Percentiles rank a stretch among this genome's conserved stretches.
Conservation (phyloP, 2,888 invertebrate species). For the Drosophila sordidula region DNA sequence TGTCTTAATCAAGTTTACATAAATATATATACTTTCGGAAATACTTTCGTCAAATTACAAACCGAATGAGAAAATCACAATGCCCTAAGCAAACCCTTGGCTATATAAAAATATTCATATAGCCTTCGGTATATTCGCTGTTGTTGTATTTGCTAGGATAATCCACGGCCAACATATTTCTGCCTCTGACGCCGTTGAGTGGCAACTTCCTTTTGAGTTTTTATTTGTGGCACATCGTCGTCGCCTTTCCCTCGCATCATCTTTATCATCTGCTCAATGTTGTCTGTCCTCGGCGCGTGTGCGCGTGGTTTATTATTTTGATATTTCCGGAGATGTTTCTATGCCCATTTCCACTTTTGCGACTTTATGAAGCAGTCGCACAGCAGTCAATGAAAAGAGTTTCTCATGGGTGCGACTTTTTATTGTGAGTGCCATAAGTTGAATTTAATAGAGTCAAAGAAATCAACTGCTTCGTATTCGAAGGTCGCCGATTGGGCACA, state of each 20-base stretch:
- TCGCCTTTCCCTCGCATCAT: conserved; percentile 35
- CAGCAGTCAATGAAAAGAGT: conserved; percentile 44
- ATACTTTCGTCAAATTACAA: background rate
- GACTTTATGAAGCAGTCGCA: conserved; percentile 4
- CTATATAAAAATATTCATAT: conserved; percentile 5
- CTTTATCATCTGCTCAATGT: conserved; percentile 37
- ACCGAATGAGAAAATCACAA: rapidly evolving
- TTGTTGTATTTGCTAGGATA: conserved; percentile 43
- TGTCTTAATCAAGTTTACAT: background rate
- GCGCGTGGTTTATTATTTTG: conserved; percentile 63
- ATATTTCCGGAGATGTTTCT: conserved; percentile 65
- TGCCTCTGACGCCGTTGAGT: conserved; percentile 57
- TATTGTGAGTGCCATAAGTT: conserved; percentile 25
- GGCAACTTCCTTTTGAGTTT: conserved; percentile 62
- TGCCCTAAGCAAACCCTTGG: conserved; percentile 1
- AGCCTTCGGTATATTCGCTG: background rate
- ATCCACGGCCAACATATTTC: conserved; percentile 52
- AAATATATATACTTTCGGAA: background rate
- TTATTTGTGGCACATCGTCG: conserved; percentile 44
- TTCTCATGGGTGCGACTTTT: conserved; percentile 18
- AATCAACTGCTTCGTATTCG: conserved; percentile 24
- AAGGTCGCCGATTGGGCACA: conserved; percentile 10
- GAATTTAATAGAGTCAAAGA: conserved; percentile 53
- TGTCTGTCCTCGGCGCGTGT: conserved; percentile 48
- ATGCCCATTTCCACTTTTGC: conserved; percentile 36